Percentiles rank a stretch among this genome's conserved stretches.
These are phyloP conservation scores for Chrysomela aeneicollis DNA, from an alignment of 2,888 invertebrate species.

Conservation along the genomic window DNA sequence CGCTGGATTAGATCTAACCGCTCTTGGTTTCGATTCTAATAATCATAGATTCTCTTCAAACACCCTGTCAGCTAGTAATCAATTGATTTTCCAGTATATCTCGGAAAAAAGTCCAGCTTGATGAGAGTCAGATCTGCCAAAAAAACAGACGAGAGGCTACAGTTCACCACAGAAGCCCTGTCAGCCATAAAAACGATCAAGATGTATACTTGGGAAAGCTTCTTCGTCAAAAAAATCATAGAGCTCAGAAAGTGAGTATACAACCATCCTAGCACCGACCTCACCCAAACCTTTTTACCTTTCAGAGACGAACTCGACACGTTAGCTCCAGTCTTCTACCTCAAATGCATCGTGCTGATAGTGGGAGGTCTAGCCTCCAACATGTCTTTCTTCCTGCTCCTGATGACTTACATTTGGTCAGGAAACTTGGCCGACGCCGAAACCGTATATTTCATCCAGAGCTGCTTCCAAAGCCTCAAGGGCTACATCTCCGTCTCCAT, in stretches of 20 bases:
- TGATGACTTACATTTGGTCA: constrained; percentile 46
- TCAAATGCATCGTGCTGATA: constrained; percentile 53
- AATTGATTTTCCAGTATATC: constrained; percentile 38
- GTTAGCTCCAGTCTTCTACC: constrained; percentile 53
- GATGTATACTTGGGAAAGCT: constrained; percentile 51
- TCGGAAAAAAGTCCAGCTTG: constrained; percentile 35
- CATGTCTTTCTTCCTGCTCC: constrained; percentile 45
- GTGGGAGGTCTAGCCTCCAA: constrained; percentile 49
- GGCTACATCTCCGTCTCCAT: constrained; percentile 47
- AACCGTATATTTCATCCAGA: constrained; percentile 43
- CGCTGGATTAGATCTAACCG: too few relatives aligned
- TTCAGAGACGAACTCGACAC: constrained; percentile 73
- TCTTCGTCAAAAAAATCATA: constrained; percentile 46
- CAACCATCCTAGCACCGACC: neutral
- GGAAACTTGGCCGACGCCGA: constrained; percentile 46
- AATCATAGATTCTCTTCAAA: too few relatives aligned
- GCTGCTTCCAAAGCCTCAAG: constrained; percentile 41
- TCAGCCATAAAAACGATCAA: constrained; percentile 49
- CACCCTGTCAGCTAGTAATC: too few relatives aligned
- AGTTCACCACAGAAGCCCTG: constrained; percentile 46
- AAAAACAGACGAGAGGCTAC: constrained; percentile 46
- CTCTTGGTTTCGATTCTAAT: too few relatives aligned
- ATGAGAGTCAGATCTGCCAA: constrained; percentile 42
- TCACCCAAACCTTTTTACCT: constrained; percentile 23
- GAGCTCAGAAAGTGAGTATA: constrained; percentile 45